Percentiles rank a stretch among this genome's conserved stretches.
Conservation (phyloP, 2,113 vertebrate species). For the Phoenicopterus ruber region DNA sequence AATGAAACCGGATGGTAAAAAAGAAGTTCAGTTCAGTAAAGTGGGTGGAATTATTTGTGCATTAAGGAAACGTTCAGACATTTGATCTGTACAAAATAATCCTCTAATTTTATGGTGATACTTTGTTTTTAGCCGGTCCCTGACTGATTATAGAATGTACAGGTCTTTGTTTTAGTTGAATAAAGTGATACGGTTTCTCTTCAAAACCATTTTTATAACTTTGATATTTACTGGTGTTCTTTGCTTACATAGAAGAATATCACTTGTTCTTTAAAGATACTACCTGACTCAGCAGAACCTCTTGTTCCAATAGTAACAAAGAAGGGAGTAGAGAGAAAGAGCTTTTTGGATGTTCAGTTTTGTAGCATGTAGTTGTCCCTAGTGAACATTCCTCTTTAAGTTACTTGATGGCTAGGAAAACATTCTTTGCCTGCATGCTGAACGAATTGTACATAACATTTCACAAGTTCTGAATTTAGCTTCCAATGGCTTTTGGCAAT, state of each 20-base stretch:
- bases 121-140: neutral
- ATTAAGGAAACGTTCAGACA: neutral
- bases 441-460: neutral
- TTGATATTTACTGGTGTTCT: neutral
- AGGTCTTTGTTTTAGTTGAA: neutral
- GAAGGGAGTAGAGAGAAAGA: neutral
- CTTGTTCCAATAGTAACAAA: neutral
- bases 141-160: neutral
- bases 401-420: neutral
- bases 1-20: neutral
- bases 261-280: neutral
- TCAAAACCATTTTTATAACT: neutral
- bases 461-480: neutral
- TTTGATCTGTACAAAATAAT: neutral
- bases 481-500: neutral
- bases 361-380: neutral
- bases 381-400: neutral
- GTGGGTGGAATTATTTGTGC: neutral
- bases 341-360: neutral
- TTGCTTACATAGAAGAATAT: neutral
- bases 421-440: neutral
- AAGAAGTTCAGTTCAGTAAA: neutral
- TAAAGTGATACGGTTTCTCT: neutral
- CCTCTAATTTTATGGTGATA: neutral
- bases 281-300: neutral